Conservation (phyloP, 2,797 vertebrate species). For the Sciaenops ocellatus region DNA sequence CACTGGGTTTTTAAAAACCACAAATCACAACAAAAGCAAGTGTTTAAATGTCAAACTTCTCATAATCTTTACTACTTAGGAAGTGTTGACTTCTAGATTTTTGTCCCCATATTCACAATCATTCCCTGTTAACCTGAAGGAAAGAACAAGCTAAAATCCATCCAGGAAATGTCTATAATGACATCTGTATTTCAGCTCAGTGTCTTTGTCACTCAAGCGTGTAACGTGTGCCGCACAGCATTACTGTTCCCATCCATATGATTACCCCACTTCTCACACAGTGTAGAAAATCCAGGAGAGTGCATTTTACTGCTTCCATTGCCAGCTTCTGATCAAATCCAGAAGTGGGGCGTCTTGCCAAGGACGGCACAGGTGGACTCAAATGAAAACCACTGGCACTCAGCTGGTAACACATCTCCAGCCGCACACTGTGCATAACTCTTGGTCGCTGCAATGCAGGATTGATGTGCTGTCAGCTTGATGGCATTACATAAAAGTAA, state of each 20-base stretch:
- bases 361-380: conserved; percentile 75
- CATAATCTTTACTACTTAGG: not conserved
- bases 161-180: not conserved
- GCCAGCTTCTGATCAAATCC: conserved; percentile 65
- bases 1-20: not conserved
- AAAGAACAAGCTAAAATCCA: not conserved
- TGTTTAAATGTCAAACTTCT: not conserved
- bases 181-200: conserved; percentile 4
- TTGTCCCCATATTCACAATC: not conserved
- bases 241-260: conserved; percentile 15
- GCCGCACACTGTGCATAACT: conserved; percentile 16
- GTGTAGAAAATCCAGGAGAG: conserved; percentile 35
- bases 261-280: conserved; percentile 34
- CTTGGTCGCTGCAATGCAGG: conserved; percentile 29
- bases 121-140: not conserved
- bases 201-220: not conserved
- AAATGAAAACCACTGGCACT: conserved; percentile 59
- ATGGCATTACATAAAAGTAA: conserved; percentile 51
- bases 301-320: conserved; percentile 21
- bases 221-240: not conserved
- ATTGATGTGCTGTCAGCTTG: conserved; percentile 54
- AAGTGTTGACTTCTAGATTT: not conserved
- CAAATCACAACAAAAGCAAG: not conserved
- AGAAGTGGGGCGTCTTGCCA: conserved; percentile 48
- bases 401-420: conserved; percentile 41